Conservation (phyloP, 2,113 vertebrate species). For the Antigone vipio region DNA sequence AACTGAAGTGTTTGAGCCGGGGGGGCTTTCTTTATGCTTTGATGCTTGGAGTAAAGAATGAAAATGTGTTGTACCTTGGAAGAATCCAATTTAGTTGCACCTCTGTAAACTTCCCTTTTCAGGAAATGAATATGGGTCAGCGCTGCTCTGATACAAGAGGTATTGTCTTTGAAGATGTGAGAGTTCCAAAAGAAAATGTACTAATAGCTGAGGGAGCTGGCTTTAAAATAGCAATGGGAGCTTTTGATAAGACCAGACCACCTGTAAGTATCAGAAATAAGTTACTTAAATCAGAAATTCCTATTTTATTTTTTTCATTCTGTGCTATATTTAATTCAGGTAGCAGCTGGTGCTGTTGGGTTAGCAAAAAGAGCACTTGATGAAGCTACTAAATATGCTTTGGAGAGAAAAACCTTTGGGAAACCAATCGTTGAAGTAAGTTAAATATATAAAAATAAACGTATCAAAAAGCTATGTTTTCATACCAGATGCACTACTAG, state of each 20-base stretch:
- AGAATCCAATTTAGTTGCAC: background rate
- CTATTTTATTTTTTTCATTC: background rate
- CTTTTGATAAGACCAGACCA: conserved; percentile 92
- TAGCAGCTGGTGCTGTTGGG: conserved; percentile 89
- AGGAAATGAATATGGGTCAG: conserved; percentile 96
- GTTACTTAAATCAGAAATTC: background rate
- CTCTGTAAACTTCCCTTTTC: background rate
- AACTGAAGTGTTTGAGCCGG: background rate
- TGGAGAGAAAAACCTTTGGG: conserved; percentile 94
- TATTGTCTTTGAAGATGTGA: conserved; percentile 90
- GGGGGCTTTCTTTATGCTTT: background rate
- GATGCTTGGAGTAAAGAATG: background rate
- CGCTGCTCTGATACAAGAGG: conserved; percentile 91
- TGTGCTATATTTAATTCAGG: conserved; percentile 60
- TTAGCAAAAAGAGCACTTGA: conserved; percentile 88
- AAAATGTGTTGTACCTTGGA: background rate
- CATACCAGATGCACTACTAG: background rate
- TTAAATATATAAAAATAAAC: background rate
- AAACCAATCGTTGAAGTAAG: conserved; percentile 81
- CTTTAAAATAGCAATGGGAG: conserved; percentile 94
- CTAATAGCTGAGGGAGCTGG: conserved; percentile 85
- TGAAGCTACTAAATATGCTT: conserved; percentile 87
- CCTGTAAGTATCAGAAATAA: conserved; percentile 71
- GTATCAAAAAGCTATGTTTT: background rate
- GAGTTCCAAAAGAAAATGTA: conserved; percentile 89